Evolutionary conservation across 2,888 invertebrate genomes (phyloP).

Genomic region (Rhaphigaster nebulosa): DNA sequence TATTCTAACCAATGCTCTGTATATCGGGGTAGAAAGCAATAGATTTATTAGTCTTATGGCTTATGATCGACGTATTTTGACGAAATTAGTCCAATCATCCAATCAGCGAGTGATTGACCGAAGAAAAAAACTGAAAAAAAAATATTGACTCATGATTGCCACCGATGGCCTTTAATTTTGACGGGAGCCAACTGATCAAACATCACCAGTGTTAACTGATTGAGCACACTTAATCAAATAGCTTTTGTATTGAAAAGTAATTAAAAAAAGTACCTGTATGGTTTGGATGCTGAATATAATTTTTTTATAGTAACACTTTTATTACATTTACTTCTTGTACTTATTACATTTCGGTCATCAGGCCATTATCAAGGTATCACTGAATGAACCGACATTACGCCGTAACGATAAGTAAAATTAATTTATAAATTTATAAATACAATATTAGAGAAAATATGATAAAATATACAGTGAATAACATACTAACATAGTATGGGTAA

Average conservation of each 20-base stretch:
- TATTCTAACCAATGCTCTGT: neutral
- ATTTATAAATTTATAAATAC: no score
- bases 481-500: no score
- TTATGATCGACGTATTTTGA: neutral
- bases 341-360: no score
- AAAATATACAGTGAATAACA: no score
- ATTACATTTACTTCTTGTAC: no score
- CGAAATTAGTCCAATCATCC: slow-evolving; percentile 23
- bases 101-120: neutral
- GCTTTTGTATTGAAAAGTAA: neutral
- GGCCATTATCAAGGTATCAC: no score
- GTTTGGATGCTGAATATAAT: neutral
- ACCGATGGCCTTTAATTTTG: neutral
- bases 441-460: no score
- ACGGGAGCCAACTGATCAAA: neutral
- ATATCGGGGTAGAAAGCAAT: neutral
- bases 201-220: neutral
- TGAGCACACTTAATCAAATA: neutral
- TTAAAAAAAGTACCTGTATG: neutral
- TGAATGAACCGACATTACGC: no score
- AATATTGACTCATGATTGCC: neutral
- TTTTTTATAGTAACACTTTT: neutral
- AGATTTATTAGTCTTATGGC: neutral
- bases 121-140: neutral
- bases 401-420: no score